A percentile compares a stretch with the other conserved stretches of the same genome.
These are phyloP conservation scores for Pristis pectinata DNA, from an alignment of 2,797 vertebrate genomes.

Conservation along the genomic window DNA sequence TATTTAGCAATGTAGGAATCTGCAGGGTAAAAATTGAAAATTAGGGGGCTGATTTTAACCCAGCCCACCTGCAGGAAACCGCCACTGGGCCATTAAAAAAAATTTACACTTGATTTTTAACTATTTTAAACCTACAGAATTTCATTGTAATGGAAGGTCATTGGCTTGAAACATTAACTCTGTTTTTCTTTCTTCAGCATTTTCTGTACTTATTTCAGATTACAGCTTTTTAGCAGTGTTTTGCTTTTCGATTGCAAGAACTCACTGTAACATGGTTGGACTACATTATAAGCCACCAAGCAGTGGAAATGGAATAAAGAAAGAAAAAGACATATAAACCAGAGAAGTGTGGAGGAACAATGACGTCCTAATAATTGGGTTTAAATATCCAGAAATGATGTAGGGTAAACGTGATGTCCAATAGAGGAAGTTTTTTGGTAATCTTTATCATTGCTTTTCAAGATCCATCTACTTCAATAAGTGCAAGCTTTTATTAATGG, in stretches of 20 bases:
- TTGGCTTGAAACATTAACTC: no score
- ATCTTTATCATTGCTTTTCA: neutral
- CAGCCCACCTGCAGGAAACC: neutral
- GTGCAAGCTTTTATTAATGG: neutral
- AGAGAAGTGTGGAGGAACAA: constrained; percentile 5
- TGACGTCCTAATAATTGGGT: no score
- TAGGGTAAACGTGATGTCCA: neutral
- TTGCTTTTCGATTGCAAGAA: no score
- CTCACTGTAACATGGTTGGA: neutral
- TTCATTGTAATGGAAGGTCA: no score
- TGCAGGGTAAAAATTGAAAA: neutral
- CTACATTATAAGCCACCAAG: neutral
- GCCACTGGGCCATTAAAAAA: neutral
- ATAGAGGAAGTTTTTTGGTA: neutral
- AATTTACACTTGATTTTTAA: neutral
- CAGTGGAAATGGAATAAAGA: neutral
- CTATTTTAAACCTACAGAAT: neutral
- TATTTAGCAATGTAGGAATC: neutral
- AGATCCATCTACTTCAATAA: neutral
- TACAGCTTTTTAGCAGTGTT: no score
- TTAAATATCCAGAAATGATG: neutral
- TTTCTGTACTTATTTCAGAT: no score
- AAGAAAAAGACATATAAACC: neutral
- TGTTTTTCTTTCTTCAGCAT: no score
- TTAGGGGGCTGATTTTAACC: neutral